Conservation (phyloP, 2,113 vertebrate species). For the Strix uralensis region DNA sequence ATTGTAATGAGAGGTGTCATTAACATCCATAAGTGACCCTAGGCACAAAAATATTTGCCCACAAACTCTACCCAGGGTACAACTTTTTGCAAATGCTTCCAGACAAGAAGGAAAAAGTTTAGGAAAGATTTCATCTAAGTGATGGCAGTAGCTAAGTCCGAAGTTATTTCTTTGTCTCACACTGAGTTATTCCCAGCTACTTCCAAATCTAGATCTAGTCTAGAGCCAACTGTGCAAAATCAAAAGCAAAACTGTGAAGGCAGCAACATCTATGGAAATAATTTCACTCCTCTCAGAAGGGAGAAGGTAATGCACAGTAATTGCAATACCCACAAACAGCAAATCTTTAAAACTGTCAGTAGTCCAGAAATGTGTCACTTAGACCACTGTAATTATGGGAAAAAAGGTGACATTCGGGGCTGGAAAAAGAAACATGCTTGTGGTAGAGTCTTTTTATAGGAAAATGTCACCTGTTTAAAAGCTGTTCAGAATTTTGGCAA, state of each 20-base stretch:
- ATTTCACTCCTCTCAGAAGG: conserved; percentile 56
- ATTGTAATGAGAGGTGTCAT: not conserved
- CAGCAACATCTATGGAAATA: conserved; percentile 47
- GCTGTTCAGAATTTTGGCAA: conserved; percentile 59
- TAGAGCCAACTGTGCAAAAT: conserved; percentile 53
- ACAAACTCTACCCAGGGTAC: not conserved
- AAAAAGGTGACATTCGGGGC: conserved; percentile 53
- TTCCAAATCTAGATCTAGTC: conserved; percentile 54
- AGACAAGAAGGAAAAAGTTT: not conserved
- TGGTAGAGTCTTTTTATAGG: conserved; percentile 58
- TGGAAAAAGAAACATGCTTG: conserved; percentile 59
- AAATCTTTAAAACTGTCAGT: conserved; percentile 71
- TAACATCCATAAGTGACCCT: not conserved
- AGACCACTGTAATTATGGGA: conserved; percentile 66
- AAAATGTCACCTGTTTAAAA: conserved; percentile 70
- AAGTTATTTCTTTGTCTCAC: conserved; percentile 6
- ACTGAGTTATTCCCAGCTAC: not conserved
- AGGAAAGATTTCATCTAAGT: not conserved
- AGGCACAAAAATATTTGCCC: not conserved
- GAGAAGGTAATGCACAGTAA: conserved; percentile 66
- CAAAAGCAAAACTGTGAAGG: conserved; percentile 49
- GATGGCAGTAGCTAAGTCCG: not conserved
- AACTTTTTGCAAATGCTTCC: not conserved
- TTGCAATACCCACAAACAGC: conserved; percentile 63
- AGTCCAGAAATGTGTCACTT: conserved; percentile 70